Percentiles rank a stretch among this genome's conserved stretches.
Conservation (phyloP, 2,113 vertebrate species). For the Todiramphus chloris region DNA sequence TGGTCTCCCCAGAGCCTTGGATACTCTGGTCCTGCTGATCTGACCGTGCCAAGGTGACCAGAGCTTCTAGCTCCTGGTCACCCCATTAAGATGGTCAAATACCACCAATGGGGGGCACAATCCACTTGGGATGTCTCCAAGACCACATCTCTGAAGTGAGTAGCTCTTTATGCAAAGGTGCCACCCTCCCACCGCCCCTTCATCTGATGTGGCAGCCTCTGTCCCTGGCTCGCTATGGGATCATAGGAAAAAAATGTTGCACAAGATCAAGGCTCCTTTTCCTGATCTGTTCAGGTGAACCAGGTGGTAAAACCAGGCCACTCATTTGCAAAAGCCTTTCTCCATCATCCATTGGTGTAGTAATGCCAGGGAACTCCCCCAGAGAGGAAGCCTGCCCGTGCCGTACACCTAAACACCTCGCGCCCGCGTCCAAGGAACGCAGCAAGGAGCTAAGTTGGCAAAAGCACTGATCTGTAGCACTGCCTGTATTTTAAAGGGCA, state of each 20-base stretch:
- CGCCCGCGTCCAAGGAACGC: neutral
- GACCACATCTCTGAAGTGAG: neutral
- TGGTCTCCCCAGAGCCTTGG: no score
- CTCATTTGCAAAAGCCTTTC: neutral
- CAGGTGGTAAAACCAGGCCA: neutral
- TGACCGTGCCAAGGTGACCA: neutral
- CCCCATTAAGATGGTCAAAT: neutral
- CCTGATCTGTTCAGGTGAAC: neutral
- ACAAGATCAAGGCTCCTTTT: neutral
- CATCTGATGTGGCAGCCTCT: neutral
- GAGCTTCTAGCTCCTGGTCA: neutral
- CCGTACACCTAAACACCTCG: neutral
- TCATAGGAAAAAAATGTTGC: neutral
- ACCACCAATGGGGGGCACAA: neutral
- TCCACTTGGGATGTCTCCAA: neutral
- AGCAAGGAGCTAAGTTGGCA: neutral
- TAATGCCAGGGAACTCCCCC: neutral
- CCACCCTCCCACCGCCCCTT: neutral
- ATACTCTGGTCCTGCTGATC: neutral
- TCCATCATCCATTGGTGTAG: neutral
- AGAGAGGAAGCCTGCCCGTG: neutral
- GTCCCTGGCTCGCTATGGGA: neutral
- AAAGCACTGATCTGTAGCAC: neutral
- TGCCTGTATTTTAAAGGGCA: conserved; percentile 14
- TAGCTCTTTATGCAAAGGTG: neutral